Evolutionary conservation across 1,140 invertebrate species (phyloP).

Genomic region (Nixonia krombeini): DNA sequence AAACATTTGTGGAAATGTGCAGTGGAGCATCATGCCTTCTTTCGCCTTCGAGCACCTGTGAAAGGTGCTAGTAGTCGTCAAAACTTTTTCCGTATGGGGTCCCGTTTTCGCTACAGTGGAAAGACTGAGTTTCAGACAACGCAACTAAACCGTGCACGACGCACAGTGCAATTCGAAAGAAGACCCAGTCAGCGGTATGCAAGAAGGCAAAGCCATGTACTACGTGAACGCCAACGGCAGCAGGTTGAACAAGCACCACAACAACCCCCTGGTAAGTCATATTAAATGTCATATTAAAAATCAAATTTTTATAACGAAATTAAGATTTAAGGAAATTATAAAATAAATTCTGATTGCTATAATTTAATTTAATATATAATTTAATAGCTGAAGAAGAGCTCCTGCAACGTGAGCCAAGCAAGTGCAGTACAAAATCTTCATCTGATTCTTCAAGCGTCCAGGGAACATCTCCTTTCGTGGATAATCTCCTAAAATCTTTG

Average conservation of each 20-base stretch:
- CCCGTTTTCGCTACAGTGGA: constrained; percentile 93
- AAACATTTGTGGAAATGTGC: constrained; percentile 99
- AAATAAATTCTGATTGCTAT: background rate
- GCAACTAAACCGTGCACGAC: constrained; percentile 86
- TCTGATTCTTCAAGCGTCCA: constrained; percentile 58
- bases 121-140: constrained; percentile 98
- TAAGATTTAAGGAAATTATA: too few relatives aligned
- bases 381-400: constrained; percentile 66
- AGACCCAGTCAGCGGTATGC: constrained; percentile 97
- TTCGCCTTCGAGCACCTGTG: constrained; percentile 90
- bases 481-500: constrained; percentile 73
- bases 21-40: constrained; percentile 99
- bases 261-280: too few relatives aligned
- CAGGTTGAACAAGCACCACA: constrained; percentile 60
- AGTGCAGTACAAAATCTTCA: constrained; percentile 69
- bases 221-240: constrained; percentile 81
- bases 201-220: constrained; percentile 86
- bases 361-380: constrained; percentile 1
- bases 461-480: constrained; percentile 64
- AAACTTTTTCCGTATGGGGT: constrained; percentile 98
- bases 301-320: too few relatives aligned
- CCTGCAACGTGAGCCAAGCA: constrained; percentile 71
- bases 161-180: constrained; percentile 95
- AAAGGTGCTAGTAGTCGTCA: constrained; percentile 91
- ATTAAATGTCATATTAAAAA: too few relatives aligned